Percentiles rank a stretch among this genome's conserved stretches.
phyloP scores from a whole-genome alignment of 2,797 vertebrate genomes.

The Morus bassanus region DNA sequence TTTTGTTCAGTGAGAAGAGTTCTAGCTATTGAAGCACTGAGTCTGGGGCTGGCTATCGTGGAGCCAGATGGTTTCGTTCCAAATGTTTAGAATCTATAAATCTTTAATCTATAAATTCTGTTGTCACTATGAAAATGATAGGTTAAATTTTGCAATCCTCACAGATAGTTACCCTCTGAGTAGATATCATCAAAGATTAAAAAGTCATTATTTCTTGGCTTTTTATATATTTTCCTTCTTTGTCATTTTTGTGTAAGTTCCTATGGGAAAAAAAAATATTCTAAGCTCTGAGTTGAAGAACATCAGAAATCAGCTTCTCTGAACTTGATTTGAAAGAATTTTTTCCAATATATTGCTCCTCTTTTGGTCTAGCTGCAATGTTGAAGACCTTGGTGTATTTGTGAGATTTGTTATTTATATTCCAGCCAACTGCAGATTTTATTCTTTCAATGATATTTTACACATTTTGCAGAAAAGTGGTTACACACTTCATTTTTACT shows the following conservation, averaged over 20 bases:
- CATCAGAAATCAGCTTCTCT: conserved; percentile 41
- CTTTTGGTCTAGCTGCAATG: neutral
- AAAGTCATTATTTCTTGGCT: conserved; percentile 60
- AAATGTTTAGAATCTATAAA: conserved; percentile 63
- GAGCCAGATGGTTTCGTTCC: conserved; percentile 8
- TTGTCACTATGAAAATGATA: conserved; percentile 65
- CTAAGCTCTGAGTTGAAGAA: conserved; percentile 4
- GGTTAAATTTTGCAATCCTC: conserved; percentile 62
- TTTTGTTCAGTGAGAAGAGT: conserved; percentile 45
- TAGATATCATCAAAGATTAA: conserved; percentile 68
- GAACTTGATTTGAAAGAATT: neutral
- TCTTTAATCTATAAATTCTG: conserved; percentile 67
- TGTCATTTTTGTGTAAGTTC: conserved; percentile 46
- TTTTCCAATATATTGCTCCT: neutral
- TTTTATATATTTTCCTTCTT: conserved; percentile 60
- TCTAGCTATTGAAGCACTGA: conserved; percentile 29
- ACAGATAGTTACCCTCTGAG: conserved; percentile 63
- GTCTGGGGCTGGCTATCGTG: neutral
- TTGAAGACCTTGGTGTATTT: conserved; percentile 1
- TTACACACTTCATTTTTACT: neutral
- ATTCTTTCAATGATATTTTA: neutral
- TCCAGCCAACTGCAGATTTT: neutral
- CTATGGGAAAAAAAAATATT: neutral
- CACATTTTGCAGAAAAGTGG: neutral
- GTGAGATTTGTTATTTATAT: neutral